These are phyloP conservation scores for Aphis gossypii DNA, from an alignment of 1,140 invertebrate genomes.

Conservation along the genomic window DNA sequence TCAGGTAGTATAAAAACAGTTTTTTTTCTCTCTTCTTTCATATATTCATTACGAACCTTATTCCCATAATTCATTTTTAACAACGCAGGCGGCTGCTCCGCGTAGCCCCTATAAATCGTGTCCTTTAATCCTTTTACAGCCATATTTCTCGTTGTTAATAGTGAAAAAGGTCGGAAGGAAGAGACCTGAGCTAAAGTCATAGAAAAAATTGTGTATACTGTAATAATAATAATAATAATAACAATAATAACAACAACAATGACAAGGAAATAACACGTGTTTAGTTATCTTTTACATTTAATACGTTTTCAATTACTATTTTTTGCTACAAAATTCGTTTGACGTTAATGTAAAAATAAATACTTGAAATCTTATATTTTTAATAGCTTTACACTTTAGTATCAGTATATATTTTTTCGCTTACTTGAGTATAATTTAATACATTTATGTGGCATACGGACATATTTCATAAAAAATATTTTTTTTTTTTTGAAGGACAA, in stretches of 20 bases:
- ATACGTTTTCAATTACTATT: slow-evolving; percentile 15
- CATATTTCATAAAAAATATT: not conserved
- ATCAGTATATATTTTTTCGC: not conserved
- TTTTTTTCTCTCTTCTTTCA: slow-evolving; percentile 21
- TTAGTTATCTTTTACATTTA: slow-evolving; percentile 4
- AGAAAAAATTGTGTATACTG: not conserved
- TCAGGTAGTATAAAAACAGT: not conserved
- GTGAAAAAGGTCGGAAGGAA: slow-evolving; percentile 49
- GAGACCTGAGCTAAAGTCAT: slow-evolving; percentile 13
- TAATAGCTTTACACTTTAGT: not conserved
- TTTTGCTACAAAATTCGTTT: not conserved
- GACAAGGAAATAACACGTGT: slow-evolving; percentile 33
- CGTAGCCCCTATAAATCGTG: slow-evolving; percentile 49
- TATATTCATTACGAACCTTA: slow-evolving; percentile 54
- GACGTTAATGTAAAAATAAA: slow-evolving; percentile 5
- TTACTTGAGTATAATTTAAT: not conserved
- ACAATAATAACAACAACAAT: not conserved
- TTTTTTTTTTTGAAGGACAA: not conserved
- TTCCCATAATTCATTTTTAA: slow-evolving; percentile 57
- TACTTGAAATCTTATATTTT: not conserved
- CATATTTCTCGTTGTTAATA: slow-evolving; percentile 54
- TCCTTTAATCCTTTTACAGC: slow-evolving; percentile 56
- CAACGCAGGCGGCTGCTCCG: slow-evolving; percentile 27
- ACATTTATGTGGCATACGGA: not conserved
- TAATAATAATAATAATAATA: not conserved